phyloP scores from a whole-genome alignment of 2,797 vertebrate genomes.

The Urosaurus nigricauda region DNA sequence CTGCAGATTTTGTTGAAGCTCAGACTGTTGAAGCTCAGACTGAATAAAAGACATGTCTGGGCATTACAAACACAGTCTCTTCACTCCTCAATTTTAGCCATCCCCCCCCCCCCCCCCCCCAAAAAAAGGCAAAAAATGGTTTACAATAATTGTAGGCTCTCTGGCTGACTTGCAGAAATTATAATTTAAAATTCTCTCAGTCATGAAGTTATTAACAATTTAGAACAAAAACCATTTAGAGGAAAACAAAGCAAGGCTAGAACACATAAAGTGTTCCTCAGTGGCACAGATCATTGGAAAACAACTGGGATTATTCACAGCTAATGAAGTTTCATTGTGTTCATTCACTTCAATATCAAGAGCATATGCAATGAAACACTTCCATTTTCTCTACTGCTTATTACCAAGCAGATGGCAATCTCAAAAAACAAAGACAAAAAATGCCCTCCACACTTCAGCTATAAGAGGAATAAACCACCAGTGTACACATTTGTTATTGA shows the following conservation, averaged over 20 bases:
- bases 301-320: conserved; percentile 35
- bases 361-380: neutral
- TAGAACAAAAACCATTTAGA: conserved; percentile 10
- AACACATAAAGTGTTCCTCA: conserved; percentile 21
- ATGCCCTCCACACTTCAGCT: neutral
- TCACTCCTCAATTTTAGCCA: neutral
- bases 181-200: neutral
- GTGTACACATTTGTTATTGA: neutral
- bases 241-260: conserved; percentile 5
- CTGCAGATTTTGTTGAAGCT: neutral
- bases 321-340: conserved; percentile 36
- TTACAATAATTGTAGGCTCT: neutral
- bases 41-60: neutral
- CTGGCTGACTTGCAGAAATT: neutral
- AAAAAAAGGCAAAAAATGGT: neutral
- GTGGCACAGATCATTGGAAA: conserved; percentile 9
- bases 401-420: conserved; percentile 19
- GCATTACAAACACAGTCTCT: neutral
- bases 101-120: neutral
- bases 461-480: neutral
- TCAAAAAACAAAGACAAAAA: neutral
- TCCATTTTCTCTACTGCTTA: conserved; percentile 19
- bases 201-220: conserved; percentile 9
- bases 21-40: neutral
- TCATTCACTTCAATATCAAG: conserved; percentile 27